These are phyloP conservation scores for Corvus hawaiiensis DNA, from an alignment of 2,113 vertebrate genomes.

Conservation along the genomic window DNA sequence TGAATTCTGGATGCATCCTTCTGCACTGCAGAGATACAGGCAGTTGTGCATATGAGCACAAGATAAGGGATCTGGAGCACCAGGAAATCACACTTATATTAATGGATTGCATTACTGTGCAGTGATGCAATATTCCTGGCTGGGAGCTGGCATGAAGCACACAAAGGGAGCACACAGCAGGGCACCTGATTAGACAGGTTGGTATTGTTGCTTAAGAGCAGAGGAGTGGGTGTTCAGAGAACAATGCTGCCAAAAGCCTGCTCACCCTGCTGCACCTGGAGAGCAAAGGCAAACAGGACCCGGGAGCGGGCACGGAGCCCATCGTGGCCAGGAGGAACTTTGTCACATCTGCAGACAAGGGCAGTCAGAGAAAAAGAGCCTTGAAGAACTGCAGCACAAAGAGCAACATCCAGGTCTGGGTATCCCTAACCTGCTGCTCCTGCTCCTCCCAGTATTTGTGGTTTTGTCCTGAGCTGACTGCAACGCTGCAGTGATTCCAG, in stretches of 20 bases:
- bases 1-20: neutral
- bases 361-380: neutral
- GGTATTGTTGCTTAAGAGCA: neutral
- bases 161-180: neutral
- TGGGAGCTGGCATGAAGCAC: neutral
- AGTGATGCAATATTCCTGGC: neutral
- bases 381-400: neutral
- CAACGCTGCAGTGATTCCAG: neutral
- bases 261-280: accelerated
- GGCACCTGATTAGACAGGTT: neutral
- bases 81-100: neutral
- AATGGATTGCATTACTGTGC: neutral
- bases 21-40: constrained; percentile 7
- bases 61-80: neutral
- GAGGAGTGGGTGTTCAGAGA: neutral
- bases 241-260: accelerated
- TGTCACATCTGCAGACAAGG: neutral
- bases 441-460: neutral
- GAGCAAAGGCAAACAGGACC: neutral
- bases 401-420: neutral
- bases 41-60: neutral
- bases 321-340: neutral
- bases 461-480: neutral
- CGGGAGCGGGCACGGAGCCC: neutral
- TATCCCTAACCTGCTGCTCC: neutral